phyloP scores from a whole-genome alignment of 2,797 vertebrate genomes.

The Sarcoramphus papa region DNA sequence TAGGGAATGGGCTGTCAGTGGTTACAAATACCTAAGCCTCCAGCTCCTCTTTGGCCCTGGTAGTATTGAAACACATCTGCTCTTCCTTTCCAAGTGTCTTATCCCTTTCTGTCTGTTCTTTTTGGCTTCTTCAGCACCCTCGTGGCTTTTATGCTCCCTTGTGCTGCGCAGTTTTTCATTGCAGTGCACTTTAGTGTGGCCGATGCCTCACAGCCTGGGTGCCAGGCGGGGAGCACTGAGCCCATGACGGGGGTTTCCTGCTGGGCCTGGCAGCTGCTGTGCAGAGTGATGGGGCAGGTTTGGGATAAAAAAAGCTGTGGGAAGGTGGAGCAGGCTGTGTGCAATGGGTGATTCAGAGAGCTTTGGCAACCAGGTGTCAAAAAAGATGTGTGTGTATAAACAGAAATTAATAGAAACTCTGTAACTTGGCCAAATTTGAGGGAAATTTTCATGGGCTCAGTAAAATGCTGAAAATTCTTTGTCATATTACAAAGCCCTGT shows the following conservation, averaged over 20 bases:
- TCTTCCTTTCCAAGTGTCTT: background rate
- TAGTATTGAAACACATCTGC: background rate
- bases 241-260: background rate
- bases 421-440: background rate
- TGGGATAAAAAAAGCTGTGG: background rate
- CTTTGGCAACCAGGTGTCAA: background rate
- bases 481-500: background rate
- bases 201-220: background rate
- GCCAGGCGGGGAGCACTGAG: background rate
- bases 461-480: background rate
- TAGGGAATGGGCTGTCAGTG: background rate
- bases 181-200: background rate
- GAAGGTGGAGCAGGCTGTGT: background rate
- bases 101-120: background rate
- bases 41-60: background rate
- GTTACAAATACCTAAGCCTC: background rate
- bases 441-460: background rate
- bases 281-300: background rate
- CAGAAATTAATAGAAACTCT: background rate
- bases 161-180: fast-evolving
- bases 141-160: background rate
- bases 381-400: background rate
- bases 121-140: background rate
- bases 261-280: background rate
- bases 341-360: background rate